Evolutionary conservation across 2,888 invertebrate species (phyloP).

Genomic region (Clanis bilineata): DNA sequence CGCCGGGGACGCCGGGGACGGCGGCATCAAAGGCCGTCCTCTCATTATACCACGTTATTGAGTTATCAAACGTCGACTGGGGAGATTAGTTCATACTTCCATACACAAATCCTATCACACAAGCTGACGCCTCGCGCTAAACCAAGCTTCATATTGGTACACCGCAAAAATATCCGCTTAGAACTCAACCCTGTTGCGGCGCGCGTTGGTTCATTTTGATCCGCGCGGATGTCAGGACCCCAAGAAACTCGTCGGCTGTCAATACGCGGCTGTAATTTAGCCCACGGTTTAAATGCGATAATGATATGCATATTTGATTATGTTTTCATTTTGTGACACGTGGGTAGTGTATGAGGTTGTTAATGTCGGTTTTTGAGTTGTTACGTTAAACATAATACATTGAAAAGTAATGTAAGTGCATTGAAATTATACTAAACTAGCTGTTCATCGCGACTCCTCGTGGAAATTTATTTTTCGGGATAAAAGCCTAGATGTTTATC

Average conservation of each 20-base stretch:
- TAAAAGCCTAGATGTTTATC: too few relatives aligned
- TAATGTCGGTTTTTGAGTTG: constrained; percentile 7
- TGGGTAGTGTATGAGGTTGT: constrained; percentile 17
- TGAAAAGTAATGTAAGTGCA: too few relatives aligned
- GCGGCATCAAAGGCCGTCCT: constrained; percentile 74
- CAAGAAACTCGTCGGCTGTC: constrained; percentile 70
- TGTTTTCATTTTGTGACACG: constrained; percentile 20
- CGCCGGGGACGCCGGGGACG: constrained; percentile 33
- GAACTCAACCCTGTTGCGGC: constrained; percentile 32
- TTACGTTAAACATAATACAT: background rate
- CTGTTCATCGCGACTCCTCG: too few relatives aligned
- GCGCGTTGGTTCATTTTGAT: constrained; percentile 20
- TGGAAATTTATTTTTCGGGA: too few relatives aligned
- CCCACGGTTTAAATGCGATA: constrained; percentile 74
- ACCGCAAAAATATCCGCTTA: constrained; percentile 53
- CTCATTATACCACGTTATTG: constrained; percentile 79
- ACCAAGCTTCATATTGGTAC: constrained; percentile 77
- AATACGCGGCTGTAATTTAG: constrained; percentile 74
- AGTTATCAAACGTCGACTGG: constrained; percentile 75
- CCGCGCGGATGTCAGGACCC: background rate
- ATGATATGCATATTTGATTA: constrained; percentile 69
- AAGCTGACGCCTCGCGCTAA: constrained; percentile 80
- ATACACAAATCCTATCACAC: constrained; percentile 82
- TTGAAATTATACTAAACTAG: too few relatives aligned
- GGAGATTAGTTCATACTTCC: constrained; percentile 82